Base-by-base conservation (phyloP, 2,797 vertebrate species). In the Novumbra hubbsi region DNA sequence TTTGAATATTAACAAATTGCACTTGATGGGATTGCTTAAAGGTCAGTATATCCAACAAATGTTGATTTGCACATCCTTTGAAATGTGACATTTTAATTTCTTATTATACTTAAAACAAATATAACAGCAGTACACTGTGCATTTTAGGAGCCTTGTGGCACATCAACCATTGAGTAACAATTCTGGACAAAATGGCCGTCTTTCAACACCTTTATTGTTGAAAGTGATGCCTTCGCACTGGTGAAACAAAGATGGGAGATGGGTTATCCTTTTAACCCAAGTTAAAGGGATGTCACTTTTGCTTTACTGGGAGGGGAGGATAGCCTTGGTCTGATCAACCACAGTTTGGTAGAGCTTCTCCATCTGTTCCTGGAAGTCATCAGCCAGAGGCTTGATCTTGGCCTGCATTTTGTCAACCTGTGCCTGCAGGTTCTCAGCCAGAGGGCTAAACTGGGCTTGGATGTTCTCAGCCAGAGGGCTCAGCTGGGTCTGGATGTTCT, bases 271-370 rank as follows among this genome's bases (percentile, higher is more conserved):
- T 11, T 69, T 67, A 38, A 45, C 19, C 0, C 14, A 27, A 4
- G 19, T 28, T 64, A 52, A n/a, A 32, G 16, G 11, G 52, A 11
- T 41, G 38, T 68, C 69, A 15, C 15, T 21, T 19, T 28, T 15
- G 78, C 50, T 87, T 73, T 81, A 91, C 85, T 88, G 82, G n/a
- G 85, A 50, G 8, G 88, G 84, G 6, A 88, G 30, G 48, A 76
- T 75, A 91, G 83, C 72, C 74, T 91, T 87, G 86, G 83, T 87
- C 79, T 90, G 80, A 57, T 90, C 86, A 80, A 84, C 15, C 81
- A 88, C 41, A 75, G 85, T 85, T 84, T 86, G 73, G 66, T 89
- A 72, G 68, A 93, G n/a, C 14, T 86, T 78, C 84, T 88, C 72
- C 49, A 84, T 27, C 60, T 85, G 81, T 19, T 65, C 38, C 70